These are phyloP conservation scores for Semaprochilodus insignis DNA, from an alignment of 2,797 vertebrate species.

Conservation along the genomic window DNA sequence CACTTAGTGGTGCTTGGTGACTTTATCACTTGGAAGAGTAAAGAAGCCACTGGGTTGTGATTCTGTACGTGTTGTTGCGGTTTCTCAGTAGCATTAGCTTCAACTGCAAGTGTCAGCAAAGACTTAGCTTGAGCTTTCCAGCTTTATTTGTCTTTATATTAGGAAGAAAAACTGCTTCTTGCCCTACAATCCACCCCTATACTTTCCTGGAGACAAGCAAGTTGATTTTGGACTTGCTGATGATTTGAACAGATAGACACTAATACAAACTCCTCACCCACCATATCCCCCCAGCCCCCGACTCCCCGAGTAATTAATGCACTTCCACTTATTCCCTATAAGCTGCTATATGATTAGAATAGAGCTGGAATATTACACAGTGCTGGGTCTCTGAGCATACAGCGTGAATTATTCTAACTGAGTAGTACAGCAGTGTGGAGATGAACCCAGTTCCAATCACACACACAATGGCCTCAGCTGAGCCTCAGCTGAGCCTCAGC, in stretches of 20 bases:
- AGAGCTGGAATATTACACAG: constrained; percentile 4
- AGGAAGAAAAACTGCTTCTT: no score
- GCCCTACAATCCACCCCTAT: neutral
- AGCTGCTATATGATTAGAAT: constrained; percentile 14
- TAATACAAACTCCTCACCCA: neutral
- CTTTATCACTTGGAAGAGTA: no score
- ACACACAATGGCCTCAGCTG: constrained; percentile 54
- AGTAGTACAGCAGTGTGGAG: neutral
- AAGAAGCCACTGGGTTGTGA: no score
- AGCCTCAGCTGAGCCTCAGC: neutral
- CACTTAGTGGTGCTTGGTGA: no score
- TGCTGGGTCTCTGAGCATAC: neutral
- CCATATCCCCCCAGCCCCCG: no score
- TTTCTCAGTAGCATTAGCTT: no score
- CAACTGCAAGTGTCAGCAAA: no score
- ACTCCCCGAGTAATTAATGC: neutral
- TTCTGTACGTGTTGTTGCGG: no score
- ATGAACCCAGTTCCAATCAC: constrained; percentile 5
- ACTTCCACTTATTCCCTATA: neutral
- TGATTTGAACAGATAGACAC: neutral
- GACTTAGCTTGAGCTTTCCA: neutral
- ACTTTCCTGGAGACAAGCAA: neutral
- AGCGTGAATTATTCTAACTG: constrained; percentile 8
- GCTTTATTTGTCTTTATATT: constrained; percentile 24
- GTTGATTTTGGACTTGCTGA: neutral